phyloP scores from a whole-genome alignment of 2,113 vertebrate genomes.

The Siphamia tubifer region DNA sequence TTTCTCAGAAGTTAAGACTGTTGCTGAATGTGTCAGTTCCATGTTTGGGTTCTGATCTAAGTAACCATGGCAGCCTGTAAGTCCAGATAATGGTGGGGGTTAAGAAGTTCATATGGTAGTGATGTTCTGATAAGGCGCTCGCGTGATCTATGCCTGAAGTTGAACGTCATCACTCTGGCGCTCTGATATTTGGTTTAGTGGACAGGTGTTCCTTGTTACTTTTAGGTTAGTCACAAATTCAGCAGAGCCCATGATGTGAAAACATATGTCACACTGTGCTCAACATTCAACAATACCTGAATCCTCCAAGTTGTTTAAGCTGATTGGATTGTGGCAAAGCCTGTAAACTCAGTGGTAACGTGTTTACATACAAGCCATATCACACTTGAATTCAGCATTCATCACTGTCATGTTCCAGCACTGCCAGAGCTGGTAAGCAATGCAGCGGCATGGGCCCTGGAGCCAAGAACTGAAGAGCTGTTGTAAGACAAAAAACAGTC shows the following conservation, averaged over 20 bases:
- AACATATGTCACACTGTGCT: constrained; percentile 26
- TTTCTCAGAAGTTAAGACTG: constrained; percentile 45
- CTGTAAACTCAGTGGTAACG: constrained; percentile 4
- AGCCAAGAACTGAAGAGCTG: no score
- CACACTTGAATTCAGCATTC: constrained; percentile 9
- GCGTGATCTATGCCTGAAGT: constrained; percentile 22
- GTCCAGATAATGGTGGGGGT: constrained; percentile 17
- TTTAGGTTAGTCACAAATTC: constrained; percentile 38
- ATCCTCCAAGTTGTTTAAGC: neutral
- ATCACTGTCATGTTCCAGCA: neutral
- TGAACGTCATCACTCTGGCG: constrained; percentile 37
- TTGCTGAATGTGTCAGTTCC: constrained; percentile 47
- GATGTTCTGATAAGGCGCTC: constrained; percentile 46
- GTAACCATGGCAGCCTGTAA: constrained; percentile 43
- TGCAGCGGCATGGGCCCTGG: neutral
- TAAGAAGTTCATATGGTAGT: constrained; percentile 31
- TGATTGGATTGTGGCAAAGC: constrained; percentile 5
- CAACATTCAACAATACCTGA: constrained; percentile 3
- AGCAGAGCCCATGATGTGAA: constrained; percentile 33
- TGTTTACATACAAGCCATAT: constrained; percentile 14
- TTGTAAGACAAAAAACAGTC: no score
- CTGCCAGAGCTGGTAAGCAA: neutral
- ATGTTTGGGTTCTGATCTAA: constrained; percentile 57
- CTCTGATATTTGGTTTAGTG: constrained; percentile 20
- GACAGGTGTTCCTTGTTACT: constrained; percentile 55